Percentiles rank a stretch among this genome's conserved stretches.
Evolutionary conservation across 2,113 vertebrate genomes (phyloP).

Genomic region (Gymnogyps californianus): DNA sequence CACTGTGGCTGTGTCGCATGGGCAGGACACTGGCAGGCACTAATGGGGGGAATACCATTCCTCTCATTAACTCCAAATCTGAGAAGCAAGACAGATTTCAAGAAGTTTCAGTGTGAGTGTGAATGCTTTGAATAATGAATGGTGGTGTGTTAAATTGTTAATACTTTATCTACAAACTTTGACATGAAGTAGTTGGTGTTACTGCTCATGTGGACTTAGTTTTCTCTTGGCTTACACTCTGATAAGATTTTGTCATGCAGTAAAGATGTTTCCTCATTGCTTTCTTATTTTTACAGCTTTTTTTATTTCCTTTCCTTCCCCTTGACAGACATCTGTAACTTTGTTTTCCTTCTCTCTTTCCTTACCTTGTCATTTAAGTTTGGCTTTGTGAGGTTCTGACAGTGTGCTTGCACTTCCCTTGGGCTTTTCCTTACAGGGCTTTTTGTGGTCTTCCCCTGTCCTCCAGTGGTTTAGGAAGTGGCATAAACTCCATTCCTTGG

Average conservation of each 20-base stretch:
- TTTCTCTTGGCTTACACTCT: neutral
- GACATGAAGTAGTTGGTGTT: neutral
- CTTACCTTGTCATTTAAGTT: neutral
- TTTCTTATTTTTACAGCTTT: neutral
- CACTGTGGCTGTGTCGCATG: neutral
- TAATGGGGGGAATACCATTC: neutral
- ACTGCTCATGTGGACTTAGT: neutral
- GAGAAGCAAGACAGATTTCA: neutral
- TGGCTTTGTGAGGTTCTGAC: neutral
- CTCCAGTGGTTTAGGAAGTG: neutral
- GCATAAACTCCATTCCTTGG: neutral
- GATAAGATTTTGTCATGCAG: neutral
- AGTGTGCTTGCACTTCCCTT: neutral
- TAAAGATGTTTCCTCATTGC: neutral
- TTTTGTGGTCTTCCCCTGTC: neutral
- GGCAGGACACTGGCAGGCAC: neutral
- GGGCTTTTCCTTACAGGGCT: neutral
- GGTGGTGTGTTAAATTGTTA: neutral
- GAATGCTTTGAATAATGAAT: neutral
- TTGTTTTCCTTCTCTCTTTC: neutral
- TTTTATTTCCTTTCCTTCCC: neutral
- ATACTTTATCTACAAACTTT: neutral
- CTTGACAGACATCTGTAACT: neutral
- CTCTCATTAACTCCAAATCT: neutral
- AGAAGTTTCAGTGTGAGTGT: neutral